Evolutionary conservation across 1,140 invertebrate species (phyloP), one percentile per base, ranked within the genome.

Genomic region (Parasteatoda tepidariorum): DNA sequence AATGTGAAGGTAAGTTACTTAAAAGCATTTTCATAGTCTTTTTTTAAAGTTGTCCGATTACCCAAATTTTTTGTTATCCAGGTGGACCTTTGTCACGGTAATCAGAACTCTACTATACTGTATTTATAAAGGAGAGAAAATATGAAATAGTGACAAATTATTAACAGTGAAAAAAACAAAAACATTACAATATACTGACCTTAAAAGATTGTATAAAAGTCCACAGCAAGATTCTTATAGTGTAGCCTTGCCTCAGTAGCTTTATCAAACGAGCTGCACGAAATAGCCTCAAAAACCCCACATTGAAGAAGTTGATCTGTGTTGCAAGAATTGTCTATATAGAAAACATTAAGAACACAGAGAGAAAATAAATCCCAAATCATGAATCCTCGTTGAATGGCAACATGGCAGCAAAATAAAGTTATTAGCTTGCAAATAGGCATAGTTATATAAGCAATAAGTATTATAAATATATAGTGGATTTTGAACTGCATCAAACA

Each of bases 201-300:
- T 99, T 99, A 90, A 99, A 99, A 88, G 97, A 99, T 92, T 99
- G 98, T 88, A 99, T 96, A 90, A 99, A 99, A 75, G 98, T 99
- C 98, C 98, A 99, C 26, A 99, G 92, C 76, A 99, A 92, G 89
- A 99, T 99, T 90, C 98, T 92, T 91, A 99, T 99, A 84, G 98
- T 99, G 89, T 99, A 99, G 82, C 98, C 98, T 92, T 99, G 98
- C 84, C 98, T 93, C 83, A 99, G 93, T 79, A 99, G 92, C 92
- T 99, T 99, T 88, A 99, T 99, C 85, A 99, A 92, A 88, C 98
- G 93, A 87, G 98, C 98, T 86, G 98, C 98, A 89, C 98, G 95
- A 91, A 99, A 99, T 86, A 99, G 92, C 88, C 98, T 93, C 86
- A 99, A 92, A 91, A 99, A 99, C 87, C 98, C 97, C 86, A 99